Evolutionary conservation across 2,113 vertebrate genomes (phyloP).

Genomic region (Chaetodon auriga): DNA sequence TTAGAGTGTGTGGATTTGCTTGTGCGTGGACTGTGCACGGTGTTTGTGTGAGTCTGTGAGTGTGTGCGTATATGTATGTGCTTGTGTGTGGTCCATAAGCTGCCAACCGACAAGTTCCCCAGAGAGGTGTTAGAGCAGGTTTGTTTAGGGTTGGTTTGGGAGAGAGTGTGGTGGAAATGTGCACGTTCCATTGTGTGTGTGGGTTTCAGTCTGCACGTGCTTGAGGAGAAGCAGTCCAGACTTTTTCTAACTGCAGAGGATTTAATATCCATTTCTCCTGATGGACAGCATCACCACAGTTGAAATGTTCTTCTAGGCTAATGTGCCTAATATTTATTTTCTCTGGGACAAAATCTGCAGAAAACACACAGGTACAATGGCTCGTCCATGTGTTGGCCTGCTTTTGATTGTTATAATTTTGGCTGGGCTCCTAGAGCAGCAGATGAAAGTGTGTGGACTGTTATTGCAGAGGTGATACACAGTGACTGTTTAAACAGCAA

Average conservation of each 20-base stretch:
- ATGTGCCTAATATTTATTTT: conserved; percentile 29
- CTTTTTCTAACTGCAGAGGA: conserved; percentile 66
- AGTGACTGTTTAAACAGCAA: conserved; percentile 72
- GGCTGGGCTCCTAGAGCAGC: conserved; percentile 62
- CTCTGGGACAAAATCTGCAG: conserved; percentile 14
- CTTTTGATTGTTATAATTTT: conserved; percentile 62
- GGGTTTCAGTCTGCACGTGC: conserved; percentile 48
- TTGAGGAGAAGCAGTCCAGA: conserved; percentile 66
- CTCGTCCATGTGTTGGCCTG: conserved; percentile 33
- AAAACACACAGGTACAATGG: conserved; percentile 31
- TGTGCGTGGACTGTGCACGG: conserved; percentile 61
- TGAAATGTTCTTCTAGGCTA: conserved; percentile 16
- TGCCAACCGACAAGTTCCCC: conserved; percentile 79
- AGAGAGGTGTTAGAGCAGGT: conserved; percentile 82
- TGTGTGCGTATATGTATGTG: conserved; percentile 38
- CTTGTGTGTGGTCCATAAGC: conserved; percentile 79
- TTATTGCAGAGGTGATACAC: conserved; percentile 58
- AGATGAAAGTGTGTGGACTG: conserved; percentile 55
- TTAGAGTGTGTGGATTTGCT: conserved; percentile 79
- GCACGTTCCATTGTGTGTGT: conserved; percentile 31
- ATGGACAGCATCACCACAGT: conserved; percentile 24
- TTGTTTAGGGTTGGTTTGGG: conserved; percentile 78
- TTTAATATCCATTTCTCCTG: conserved; percentile 44
- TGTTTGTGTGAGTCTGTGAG: conserved; percentile 35
- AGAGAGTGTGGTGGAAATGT: conserved; percentile 57